A percentile compares a stretch with the other conserved stretches of the same genome.
These are phyloP conservation scores for Pristionchus japonicus DNA, from an alignment of 2,888 invertebrate species.

Conservation along the genomic window DNA sequence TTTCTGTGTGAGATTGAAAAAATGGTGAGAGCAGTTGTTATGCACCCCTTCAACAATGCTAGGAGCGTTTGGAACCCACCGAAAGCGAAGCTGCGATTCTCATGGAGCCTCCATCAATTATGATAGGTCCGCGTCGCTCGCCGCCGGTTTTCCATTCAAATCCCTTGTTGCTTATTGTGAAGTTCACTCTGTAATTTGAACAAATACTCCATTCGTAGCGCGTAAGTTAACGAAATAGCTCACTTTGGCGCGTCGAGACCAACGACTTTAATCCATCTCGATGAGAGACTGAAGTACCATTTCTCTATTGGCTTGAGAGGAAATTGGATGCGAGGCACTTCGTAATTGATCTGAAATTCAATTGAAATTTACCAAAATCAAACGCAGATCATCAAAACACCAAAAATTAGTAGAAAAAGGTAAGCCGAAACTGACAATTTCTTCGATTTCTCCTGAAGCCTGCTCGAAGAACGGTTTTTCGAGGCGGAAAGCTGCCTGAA, in stretches of 20 bases:
- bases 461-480: background rate
- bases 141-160: background rate
- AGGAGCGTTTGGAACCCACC: no score
- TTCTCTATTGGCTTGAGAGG: no score
- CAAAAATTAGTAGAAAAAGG: no score
- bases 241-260: background rate
- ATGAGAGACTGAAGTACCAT: background rate
- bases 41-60: no score
- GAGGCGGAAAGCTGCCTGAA: background rate
- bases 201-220: no score
- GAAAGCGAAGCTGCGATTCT: background rate
- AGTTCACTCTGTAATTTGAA: background rate
- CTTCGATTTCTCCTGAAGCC: background rate
- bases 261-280: background rate
- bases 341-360: background rate
- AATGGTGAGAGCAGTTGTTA: no score
- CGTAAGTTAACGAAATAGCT: no score
- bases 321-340: background rate
- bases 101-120: background rate
- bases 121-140: background rate
- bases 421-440: background rate
- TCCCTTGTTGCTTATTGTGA: background rate
- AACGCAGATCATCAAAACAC: no score
- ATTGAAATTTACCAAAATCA: no score
- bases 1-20: no score